Evolutionary conservation across 2,113 vertebrate genomes (phyloP), one percentile per base, ranked within the genome.

Genomic region (Pseudolaguvia tuberculata): DNA sequence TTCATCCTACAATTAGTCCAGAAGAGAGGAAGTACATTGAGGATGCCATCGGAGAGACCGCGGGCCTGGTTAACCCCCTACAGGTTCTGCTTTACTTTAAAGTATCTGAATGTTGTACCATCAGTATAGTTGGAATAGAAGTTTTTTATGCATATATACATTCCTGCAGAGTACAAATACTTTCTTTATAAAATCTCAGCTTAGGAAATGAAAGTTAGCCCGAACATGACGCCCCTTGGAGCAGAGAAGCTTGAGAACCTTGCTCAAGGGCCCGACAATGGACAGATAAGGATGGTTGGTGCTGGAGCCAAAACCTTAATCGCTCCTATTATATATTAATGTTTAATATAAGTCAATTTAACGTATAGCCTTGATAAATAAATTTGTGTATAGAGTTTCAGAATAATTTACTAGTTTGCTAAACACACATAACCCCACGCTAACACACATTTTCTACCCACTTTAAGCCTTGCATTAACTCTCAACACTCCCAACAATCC

Each of bases 21-120:
- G 96, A 99, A 89, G 96, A 98, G 85, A 93, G 93, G 75, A 94
- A 94, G 84, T 99, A 99, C 90, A 99, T 99, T 76, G 96, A 99
- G 88, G 96, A 99, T 25, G 95, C 96, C 81, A 99, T 99, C 61
- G 97, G 97, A 85, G 96, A 98, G 85, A 93, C 94, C 65, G 88
- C 95, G 66, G 84, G 92, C 59, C 94, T 98, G 70, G 83, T 89
- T 47, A 89, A 92, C 78, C 90, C 91, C 48, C 88, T 90, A 18
- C 88, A 90, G n/a, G 91, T 92, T 81, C 0, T 50, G 13, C 13
- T 50, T 50, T 17, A 5, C 47, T 48, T n/a, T n/a, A n/a, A n/a
- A n/a, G n/a, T n/a, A n/a, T n/a, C n/a, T 48, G 10, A 15, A 66
- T 47, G 42, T 31, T 27, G 1, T 27, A 59, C 1, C 15, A 18